Base-by-base conservation (phyloP, 2,888 invertebrate species). In the Philopedon plagiatum region DNA sequence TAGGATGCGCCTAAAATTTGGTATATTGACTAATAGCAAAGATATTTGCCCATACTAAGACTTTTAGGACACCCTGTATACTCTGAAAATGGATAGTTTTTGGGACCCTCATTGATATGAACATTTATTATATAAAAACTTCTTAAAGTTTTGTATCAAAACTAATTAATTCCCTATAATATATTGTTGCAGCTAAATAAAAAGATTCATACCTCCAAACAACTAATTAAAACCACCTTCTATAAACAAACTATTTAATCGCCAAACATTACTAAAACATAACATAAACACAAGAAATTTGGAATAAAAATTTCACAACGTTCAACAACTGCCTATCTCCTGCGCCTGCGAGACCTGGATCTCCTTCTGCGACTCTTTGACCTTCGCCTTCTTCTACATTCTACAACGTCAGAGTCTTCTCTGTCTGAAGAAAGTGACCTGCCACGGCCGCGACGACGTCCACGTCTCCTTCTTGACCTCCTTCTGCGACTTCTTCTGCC, bases 341-440 rank as follows among this genome's bases (percentile, higher is more conserved):
- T 23, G 26, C 49, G 13, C 49, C 26, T 26, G 5, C 49, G 21
- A 23, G 49, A 46, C 46, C 21, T 21, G 5, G 46, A 49, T 49
- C 26, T 26, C 5, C 13, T 49, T 13, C 26, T 49, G n/a, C 49
- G 49, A 7, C 49, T 26, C 13, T 46, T 46, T 46, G 46, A 46
- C 23, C 49, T 49, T 49, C 49, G 23, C 26, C 46, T 21, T 7
- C 46, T 23, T 49, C 13, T 49, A 11, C 26, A 23, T 13, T 49
- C 49, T 26, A 4, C n/a, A 13, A 23, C 2, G 46, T 21, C 23
- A 34, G 5, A 44, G 13, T 39, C 26, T 0, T 51, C 41, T 4
- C 2, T 11, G 1, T 39, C 54, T 39, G 67, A 67, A 23, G 64
- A 71, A 4, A 37, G 7, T 4, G 61, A 44, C 19, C 71, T 56